These are phyloP conservation scores for Elachura formosa DNA, from an alignment of 2,113 vertebrate genomes.

Conservation along the genomic window DNA sequence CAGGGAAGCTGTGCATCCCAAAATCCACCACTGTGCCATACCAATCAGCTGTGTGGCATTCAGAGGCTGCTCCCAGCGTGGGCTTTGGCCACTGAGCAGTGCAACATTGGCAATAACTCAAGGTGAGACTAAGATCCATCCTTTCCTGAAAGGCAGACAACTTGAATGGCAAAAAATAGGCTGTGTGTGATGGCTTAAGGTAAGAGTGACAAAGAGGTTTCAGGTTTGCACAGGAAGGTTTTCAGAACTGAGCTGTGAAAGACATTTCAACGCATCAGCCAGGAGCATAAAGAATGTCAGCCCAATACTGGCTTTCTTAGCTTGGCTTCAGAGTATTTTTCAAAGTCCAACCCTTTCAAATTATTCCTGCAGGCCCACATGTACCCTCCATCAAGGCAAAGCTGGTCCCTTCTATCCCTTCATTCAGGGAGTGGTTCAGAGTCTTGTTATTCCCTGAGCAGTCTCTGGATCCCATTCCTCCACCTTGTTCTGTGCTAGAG, in stretches of 20 bases:
- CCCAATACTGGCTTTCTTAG: not conserved
- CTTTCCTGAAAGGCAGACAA: not conserved
- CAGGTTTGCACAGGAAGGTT: not conserved
- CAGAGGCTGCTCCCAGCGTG: not conserved
- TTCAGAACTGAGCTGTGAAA: not conserved
- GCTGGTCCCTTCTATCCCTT: not conserved
- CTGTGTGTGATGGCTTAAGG: rapidly evolving
- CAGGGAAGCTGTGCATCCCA: not conserved
- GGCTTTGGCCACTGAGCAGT: not conserved
- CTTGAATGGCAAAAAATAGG: not conserved
- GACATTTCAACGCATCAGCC: not conserved
- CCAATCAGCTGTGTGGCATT: not conserved
- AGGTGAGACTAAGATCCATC: not conserved
- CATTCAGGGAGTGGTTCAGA: not conserved
- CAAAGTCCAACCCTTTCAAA: not conserved
- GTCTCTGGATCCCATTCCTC: not conserved
- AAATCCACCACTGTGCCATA: not conserved
- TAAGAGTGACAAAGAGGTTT: not conserved
- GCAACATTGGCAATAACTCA: not conserved
- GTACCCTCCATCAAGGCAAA: not conserved
- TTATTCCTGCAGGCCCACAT: not conserved
- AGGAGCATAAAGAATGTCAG: not conserved
- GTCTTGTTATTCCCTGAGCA: not conserved
- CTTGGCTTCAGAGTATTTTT: not conserved
- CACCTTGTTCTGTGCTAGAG: not conserved